Evolutionary conservation across 2,797 vertebrate species (phyloP), one percentile per base, ranked within the genome.

Genomic region (Danio tinwini): DNA sequence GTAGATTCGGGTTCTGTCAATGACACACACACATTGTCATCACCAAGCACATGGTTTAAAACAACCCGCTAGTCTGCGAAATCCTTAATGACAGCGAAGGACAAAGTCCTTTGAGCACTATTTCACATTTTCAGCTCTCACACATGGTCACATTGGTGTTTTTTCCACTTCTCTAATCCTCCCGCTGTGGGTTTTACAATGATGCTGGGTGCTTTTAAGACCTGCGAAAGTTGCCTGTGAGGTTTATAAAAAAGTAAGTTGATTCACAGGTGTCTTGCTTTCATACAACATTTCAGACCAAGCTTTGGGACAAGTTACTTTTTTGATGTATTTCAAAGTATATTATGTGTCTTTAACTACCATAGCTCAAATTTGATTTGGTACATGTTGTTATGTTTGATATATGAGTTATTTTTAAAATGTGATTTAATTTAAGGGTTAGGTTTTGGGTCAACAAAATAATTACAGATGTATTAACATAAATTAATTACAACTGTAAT

Each of bases 181-280:
- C 71, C 71, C 5, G 59, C 75, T 83, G 78, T 77, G 72, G 73
- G 59, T 81, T 85, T 81, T 81, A 85, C 78, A 83, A 62, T 75
- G 52, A 80, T 63, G 78, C 75, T 81, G 81, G 76, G 65, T 81
- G 40, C 71, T 81, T 80, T 72, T 74, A 58, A 76, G 75, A 75
- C 75, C 65, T 73, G 72, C 14, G 29, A 81, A 85, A 71, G 64
- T 65, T 67, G 64, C 52, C 64, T 56, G 65, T 56, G 76, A 85
- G 75, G 69, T 80, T 56, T 63, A 71, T 79, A 59, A 67, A 76
- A 29, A 74, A 64, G 45, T 49, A 56, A 70, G 56, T 74, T 63
- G 14, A 73, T 82, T 82, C 29, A 19, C 76, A 79, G 69, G 76
- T 73, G 74, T 64, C 53, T 76, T 63, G 40, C 40, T 13, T n/a